Base-by-base conservation (phyloP, 1,140 invertebrate genomes). In the Argopecten irradians region DNA sequence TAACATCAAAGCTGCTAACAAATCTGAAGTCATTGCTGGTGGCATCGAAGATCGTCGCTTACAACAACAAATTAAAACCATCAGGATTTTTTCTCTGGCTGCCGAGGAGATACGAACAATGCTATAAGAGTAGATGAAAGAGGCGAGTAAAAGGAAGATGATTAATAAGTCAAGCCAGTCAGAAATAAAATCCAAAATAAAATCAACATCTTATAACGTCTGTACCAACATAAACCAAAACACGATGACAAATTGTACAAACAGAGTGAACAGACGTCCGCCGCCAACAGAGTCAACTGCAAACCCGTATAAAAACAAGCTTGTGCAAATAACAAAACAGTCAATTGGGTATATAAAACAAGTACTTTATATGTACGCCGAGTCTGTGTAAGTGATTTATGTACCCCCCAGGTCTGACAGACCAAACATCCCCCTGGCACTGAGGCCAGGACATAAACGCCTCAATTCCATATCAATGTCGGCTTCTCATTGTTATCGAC, bases 381-480 rank as follows among this genome's bases (percentile, higher is more conserved):
- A 71, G 19, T n/a, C 55, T 71, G 55, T 71, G 5, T 71, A 71
- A 71, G 55, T 71, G 55, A 71, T 71, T 71, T 71, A 71, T 28
- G 8, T 28, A 39, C 22, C 55, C n/a, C n/a, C 55, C 55, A 71
- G 55, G 55, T 28, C 55, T 71, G 55, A 71, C 55, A 71, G 28
- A 11, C 22, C 55, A 71, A 71, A 71, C 55, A 71, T 71, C 55
- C 55, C 55, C 55, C 55, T 71, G 28, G 55, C 55, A 71, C 55
- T 71, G 11, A 39, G 55, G n/a, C 55, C 55, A 71, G 11, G 0
- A 28, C 55, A 28, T 71, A 71, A 71, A 71, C 55, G 5, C 55
- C 55, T 71, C 55, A 71, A 71, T 71, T 71, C 55, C n/a, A 22
- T 28, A 71, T 71, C 55, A 71, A 71, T 71, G 55, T 71, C 55